Percentiles rank a stretch among this genome's conserved stretches.
Evolutionary conservation across 1,140 invertebrate species (phyloP).

Genomic region (Psix sp.): DNA sequence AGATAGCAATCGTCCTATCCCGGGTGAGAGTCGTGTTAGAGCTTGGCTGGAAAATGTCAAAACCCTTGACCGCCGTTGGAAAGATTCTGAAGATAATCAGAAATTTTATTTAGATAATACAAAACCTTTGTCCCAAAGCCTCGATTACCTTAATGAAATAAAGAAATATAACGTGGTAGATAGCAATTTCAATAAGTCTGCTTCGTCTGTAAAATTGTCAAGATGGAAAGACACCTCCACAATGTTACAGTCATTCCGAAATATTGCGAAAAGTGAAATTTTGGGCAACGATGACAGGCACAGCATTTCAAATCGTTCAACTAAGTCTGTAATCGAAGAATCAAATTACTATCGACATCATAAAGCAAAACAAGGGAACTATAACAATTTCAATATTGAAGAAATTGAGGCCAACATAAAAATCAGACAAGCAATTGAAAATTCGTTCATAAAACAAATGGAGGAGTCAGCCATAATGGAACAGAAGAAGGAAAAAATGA

Average conservation of each 20-base stretch:
- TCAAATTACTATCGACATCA: conserved; percentile 58
- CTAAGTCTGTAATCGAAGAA: conserved; percentile 71
- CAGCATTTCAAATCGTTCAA: conserved; percentile 63
- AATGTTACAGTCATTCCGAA: conserved; percentile 65
- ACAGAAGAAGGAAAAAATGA: conserved; percentile 11
- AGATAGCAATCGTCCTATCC: conserved; percentile 51
- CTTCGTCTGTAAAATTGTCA: conserved; percentile 1
- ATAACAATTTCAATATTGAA: conserved; percentile 17
- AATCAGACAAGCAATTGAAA: conserved; percentile 72
- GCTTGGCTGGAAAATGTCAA: conserved; percentile 87
- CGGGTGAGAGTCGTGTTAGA: conserved; percentile 83
- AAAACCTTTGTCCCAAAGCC: conserved; percentile 59
- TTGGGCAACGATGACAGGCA: conserved; percentile 66
- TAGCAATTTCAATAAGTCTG: conserved; percentile 4
- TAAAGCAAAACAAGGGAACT: conserved; percentile 30
- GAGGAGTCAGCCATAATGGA: conserved; percentile 61
- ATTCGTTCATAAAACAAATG: conserved; percentile 73
- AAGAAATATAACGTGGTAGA: conserved; percentile 60
- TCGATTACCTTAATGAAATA: conserved; percentile 67
- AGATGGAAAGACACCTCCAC: conserved; percentile 65
- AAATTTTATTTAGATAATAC: conserved; percentile 64
- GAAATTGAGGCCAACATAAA: conserved; percentile 59
- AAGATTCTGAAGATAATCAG: conserved; percentile 54
- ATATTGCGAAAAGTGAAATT: conserved; percentile 70
- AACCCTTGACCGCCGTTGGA: conserved; percentile 66